A percentile compares a stretch with the other conserved stretches of the same genome.
Evolutionary conservation across 2,797 vertebrate genomes (phyloP).

Genomic region (Protosalanx chinensis): DNA sequence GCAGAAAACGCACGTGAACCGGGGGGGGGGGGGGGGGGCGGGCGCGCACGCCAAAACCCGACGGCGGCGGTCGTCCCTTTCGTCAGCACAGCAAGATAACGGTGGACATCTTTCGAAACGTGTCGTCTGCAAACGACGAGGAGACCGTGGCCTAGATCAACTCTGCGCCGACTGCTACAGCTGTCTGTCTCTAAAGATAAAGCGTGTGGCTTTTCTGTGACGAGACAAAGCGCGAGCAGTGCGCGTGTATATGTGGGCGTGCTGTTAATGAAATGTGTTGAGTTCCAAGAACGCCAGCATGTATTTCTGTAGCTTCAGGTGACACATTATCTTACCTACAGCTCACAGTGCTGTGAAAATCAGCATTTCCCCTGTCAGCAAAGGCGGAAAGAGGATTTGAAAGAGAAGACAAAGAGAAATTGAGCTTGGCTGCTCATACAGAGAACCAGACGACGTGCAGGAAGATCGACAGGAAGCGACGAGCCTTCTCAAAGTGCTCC

Average conservation of each 20-base stretch:
- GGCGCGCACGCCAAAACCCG: background rate
- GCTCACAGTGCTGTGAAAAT: conserved; percentile 7
- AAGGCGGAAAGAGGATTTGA: background rate
- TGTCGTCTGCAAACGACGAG: background rate
- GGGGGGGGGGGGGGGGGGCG: too few species aligned
- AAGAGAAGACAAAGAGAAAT: conserved; percentile 6
- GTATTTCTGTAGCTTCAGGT: background rate
- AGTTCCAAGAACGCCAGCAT: background rate
- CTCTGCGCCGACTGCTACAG: background rate
- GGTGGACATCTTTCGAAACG: conserved; percentile 5
- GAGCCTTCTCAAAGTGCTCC: too few species aligned
- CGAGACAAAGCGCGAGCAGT: background rate
- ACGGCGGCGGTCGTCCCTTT: background rate
- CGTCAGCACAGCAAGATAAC: background rate
- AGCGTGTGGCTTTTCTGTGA: conserved; percentile 8
- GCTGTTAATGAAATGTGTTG: background rate
- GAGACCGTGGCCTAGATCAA: conserved; percentile 7
- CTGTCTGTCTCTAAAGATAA: conserved; percentile 34
- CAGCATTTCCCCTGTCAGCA: conserved; percentile 11
- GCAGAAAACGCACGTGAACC: too few species aligned
- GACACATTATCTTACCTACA: conserved; percentile 10
- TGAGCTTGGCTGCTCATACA: background rate
- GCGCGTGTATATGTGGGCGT: background rate
- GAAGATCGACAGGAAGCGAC: too few species aligned
- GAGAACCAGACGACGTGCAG: too few species aligned